phyloP scores from a whole-genome alignment of 2,113 vertebrate genomes.

The Channa argus region DNA sequence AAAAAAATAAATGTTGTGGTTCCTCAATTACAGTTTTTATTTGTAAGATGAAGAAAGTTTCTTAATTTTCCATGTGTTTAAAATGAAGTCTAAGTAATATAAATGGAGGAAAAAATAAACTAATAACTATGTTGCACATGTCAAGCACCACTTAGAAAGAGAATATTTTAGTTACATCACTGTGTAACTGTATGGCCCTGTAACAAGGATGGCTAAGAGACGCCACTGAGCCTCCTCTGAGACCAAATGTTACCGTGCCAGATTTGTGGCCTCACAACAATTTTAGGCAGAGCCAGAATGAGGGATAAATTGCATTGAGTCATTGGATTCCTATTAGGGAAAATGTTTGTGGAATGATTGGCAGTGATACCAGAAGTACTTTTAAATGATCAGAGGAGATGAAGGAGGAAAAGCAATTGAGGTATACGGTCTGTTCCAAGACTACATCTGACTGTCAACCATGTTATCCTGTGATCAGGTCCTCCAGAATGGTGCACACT shows the following conservation, averaged over 20 bases:
- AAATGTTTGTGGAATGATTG: constrained; percentile 73
- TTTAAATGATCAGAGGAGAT: constrained; percentile 65
- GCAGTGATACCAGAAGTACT: constrained; percentile 67
- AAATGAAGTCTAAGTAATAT: too few species aligned
- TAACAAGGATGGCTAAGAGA: constrained; percentile 38
- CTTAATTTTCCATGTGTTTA: too few species aligned
- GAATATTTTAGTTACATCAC: constrained; percentile 28
- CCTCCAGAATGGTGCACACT: constrained; percentile 33
- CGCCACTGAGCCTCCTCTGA: constrained; percentile 30
- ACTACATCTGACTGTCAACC: constrained; percentile 71
- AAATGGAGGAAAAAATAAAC: too few species aligned
- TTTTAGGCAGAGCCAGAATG: constrained; percentile 55
- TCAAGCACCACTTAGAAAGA: too few species aligned
- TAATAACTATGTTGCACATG: too few species aligned
- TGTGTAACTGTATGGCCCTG: constrained; percentile 13
- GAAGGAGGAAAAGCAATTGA: constrained; percentile 59
- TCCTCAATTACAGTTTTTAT: too few species aligned
- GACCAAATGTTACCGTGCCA: constrained; percentile 49
- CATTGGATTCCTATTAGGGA: constrained; percentile 69
- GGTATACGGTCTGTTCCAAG: constrained; percentile 62
- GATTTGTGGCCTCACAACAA: constrained; percentile 51
- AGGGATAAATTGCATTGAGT: constrained; percentile 63
- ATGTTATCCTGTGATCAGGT: constrained; percentile 51
- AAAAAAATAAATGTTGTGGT: too few species aligned
- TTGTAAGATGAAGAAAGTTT: too few species aligned